Evolutionary conservation across 2,113 vertebrate genomes (phyloP).

Genomic region (Chlorodrepanis virens): DNA sequence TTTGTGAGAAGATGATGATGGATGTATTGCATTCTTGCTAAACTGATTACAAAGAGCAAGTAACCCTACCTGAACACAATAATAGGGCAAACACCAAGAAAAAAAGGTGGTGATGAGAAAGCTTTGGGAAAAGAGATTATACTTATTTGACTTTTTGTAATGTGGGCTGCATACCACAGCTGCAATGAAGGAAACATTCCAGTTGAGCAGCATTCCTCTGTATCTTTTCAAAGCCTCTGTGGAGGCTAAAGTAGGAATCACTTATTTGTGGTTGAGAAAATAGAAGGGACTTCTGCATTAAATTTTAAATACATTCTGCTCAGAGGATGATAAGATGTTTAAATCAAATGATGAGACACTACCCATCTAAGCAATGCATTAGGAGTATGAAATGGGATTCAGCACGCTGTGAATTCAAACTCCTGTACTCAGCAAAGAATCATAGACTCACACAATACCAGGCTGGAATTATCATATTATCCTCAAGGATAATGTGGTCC

Average conservation of each 20-base stretch:
- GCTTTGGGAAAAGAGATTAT: not conserved
- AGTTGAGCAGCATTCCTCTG: constrained; percentile 43
- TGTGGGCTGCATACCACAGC: not conserved
- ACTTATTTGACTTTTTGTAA: not conserved
- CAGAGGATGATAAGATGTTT: constrained; percentile 15
- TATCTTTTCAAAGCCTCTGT: constrained; percentile 16
- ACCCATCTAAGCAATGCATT: constrained; percentile 18
- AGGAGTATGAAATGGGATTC: constrained; percentile 18
- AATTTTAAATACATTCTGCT: constrained; percentile 54
- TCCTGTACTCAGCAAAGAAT: not conserved
- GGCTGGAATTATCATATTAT: not conserved
- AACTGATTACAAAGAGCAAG: not conserved
- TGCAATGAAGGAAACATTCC: constrained; percentile 42
- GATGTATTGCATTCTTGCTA: not conserved
- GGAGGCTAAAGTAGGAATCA: constrained; percentile 35
- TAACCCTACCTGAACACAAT: not conserved
- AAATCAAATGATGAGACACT: constrained; percentile 15
- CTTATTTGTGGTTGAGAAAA: constrained; percentile 35
- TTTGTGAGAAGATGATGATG: not conserved
- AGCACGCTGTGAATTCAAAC: not conserved
- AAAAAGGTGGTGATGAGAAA: not conserved
- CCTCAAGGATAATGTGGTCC: not conserved
- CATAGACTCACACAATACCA: not conserved
- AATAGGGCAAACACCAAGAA: not conserved
- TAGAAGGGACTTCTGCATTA: constrained; percentile 39